A percentile compares a stretch with the other conserved stretches of the same genome.
These are phyloP conservation scores for Sphinx pinastri DNA, from an alignment of 2,888 invertebrate species.

Conservation along the genomic window DNA sequence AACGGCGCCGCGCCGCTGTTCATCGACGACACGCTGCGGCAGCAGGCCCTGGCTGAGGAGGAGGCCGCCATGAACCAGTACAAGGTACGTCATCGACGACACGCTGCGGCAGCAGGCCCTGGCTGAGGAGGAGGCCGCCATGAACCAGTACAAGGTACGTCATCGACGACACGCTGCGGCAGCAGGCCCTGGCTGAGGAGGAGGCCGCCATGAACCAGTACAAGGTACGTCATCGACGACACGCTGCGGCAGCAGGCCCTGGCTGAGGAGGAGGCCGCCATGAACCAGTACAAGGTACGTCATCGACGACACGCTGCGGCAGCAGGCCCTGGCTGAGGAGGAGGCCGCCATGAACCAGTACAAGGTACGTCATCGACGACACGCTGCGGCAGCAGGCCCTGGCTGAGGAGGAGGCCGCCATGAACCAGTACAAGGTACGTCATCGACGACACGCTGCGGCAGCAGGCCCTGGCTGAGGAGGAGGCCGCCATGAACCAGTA, in stretches of 20 bases:
- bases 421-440: too few relatives aligned
- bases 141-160: conserved; percentile 96
- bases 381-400: too few relatives aligned
- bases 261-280: conserved; percentile 97
- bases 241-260: conserved; percentile 92
- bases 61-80: conserved; percentile 98
- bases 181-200: conserved; percentile 96
- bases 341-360: too few relatives aligned
- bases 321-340: too few relatives aligned
- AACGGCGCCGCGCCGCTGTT: conserved; percentile 83
- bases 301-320: too few relatives aligned
- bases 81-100: conserved; percentile 94
- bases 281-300: conserved; percentile 96
- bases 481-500: too few relatives aligned
- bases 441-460: too few relatives aligned
- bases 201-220: conserved; percentile 98
- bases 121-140: conserved; percentile 97
- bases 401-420: too few relatives aligned
- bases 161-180: conserved; percentile 93
- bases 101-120: conserved; percentile 92
- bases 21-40: conserved; percentile 93
- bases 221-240: conserved; percentile 94
- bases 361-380: too few relatives aligned
- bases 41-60: conserved; percentile 96
- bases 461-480: too few relatives aligned